Percentiles rank a stretch among this genome's conserved stretches.
Evolutionary conservation across 1,140 invertebrate species (phyloP).

Genomic region (Nilaparvata lugens): DNA sequence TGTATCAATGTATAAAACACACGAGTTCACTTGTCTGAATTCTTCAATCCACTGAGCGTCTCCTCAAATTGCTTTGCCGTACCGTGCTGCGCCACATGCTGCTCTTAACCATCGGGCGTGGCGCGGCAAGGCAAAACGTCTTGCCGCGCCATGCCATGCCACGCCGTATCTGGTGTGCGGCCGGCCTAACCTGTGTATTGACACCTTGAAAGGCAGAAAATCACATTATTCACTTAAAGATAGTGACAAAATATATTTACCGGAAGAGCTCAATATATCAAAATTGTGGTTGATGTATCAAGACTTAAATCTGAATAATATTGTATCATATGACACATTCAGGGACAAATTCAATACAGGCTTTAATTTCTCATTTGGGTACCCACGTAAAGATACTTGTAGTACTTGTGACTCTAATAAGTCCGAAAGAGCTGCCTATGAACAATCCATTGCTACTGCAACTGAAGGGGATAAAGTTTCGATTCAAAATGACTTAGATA

Average conservation of each 20-base stretch:
- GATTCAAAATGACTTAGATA: not conserved
- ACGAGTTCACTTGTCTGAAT: no score
- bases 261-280: not conserved
- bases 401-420: not conserved
- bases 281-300: conserved; percentile 23
- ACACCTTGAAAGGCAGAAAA: not conserved
- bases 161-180: not conserved
- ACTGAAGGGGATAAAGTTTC: conserved; percentile 3
- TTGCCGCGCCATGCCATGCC: not conserved
- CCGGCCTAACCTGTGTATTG: not conserved
- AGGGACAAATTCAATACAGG: conserved; percentile 11
- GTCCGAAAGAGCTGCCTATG: not conserved
- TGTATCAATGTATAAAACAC: not conserved
- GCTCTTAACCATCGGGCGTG: not conserved
- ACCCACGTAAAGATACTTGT: conserved; percentile 17
- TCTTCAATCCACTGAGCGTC: no score
- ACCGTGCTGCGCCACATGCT: not conserved
- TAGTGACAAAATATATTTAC: conserved; percentile 4
- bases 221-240: not conserved
- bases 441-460: not conserved
- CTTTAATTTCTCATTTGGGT: conserved; percentile 16
- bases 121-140: not conserved
- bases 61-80: not conserved
- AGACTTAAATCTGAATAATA: conserved; percentile 6
- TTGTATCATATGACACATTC: conserved; percentile 12